Evolutionary conservation across 2,888 invertebrate species (phyloP), one percentile per base, ranked within the genome.

Genomic region (Pteria penguin): DNA sequence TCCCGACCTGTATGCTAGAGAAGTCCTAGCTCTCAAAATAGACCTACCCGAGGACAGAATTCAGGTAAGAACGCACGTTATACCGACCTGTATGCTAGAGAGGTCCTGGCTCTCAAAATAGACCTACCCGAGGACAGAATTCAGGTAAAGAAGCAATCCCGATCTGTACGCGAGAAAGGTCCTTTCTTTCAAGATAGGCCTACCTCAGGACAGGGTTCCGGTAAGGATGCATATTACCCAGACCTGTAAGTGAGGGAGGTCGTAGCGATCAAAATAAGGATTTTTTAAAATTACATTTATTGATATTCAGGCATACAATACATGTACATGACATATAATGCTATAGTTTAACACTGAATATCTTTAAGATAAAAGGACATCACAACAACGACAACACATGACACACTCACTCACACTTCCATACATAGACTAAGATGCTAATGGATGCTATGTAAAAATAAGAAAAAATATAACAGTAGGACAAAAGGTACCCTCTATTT

Each of bases 1-100:
- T 93, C 99, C 99, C 2, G 99, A 99, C 93, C 98, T 99, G 86
- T 98, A 98, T 93, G 98, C 98, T 77, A 94, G 99, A 93, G 92
- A 92, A 76, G 84, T 92, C 33, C 84, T 92, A 26, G 91, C 92
- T 2, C 81, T 92, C 24, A 92, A 90, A 77, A 92, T 92, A 22
- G 91, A 91, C 73, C 81, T 92, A 57, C 91, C 92, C 2, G 92
- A 92, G 81, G 92, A 92, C 80, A 79, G 92, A 72, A 92, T 92
- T 72, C 92, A 92, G 91, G 92, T 92, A 74, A 98, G 93, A 98
- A 98, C 92, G 98, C 99, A 70, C 99, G 99, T 94, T 99, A 99
- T 93, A 99, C 99, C 2, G 99, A 99, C 93, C 98, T 99, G 86
- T 98, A 98, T 93, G 98, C 98, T 77, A 94, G 99, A 93, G 92